Conservation (phyloP, 2,113 vertebrate genomes). For the Pedionomus torquatus region DNA sequence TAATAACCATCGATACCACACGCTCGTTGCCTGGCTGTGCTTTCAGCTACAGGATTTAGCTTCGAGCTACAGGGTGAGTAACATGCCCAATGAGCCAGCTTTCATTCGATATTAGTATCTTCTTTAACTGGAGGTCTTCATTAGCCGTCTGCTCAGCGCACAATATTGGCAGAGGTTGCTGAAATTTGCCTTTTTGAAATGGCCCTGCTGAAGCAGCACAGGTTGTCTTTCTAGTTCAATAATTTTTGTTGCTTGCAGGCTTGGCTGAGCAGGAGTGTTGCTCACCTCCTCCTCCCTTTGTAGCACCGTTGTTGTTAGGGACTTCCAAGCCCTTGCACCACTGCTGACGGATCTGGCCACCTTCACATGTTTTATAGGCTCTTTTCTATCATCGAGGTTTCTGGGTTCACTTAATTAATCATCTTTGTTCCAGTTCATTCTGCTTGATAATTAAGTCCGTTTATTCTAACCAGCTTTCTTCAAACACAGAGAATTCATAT, state of each 20-base stretch:
- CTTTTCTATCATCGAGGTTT: background rate
- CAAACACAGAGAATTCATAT: background rate
- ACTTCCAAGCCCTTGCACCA: background rate
- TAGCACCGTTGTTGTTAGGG: background rate
- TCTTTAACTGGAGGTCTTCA: background rate
- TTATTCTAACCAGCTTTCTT: conserved; percentile 6
- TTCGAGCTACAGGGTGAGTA: background rate
- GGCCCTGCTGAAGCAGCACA: background rate
- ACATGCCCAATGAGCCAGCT: background rate
- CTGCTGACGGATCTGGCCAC: background rate
- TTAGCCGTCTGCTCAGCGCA: background rate
- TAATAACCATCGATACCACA: background rate
- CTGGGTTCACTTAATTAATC: conserved; percentile 12
- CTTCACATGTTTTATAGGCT: background rate
- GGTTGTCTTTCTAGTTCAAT: background rate
- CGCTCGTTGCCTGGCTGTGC: background rate
- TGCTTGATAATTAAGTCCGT: conserved; percentile 28
- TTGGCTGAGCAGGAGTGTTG: background rate
- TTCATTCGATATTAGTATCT: background rate
- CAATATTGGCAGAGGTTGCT: background rate
- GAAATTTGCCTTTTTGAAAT: background rate
- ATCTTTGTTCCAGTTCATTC: conserved; percentile 30
- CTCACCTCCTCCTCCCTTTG: background rate
- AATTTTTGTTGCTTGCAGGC: background rate
- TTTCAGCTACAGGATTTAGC: background rate